Percentiles rank a stretch among this genome's conserved stretches.
Conservation (phyloP, 2,888 invertebrate genomes). For the Onthophagus sagittarius region DNA sequence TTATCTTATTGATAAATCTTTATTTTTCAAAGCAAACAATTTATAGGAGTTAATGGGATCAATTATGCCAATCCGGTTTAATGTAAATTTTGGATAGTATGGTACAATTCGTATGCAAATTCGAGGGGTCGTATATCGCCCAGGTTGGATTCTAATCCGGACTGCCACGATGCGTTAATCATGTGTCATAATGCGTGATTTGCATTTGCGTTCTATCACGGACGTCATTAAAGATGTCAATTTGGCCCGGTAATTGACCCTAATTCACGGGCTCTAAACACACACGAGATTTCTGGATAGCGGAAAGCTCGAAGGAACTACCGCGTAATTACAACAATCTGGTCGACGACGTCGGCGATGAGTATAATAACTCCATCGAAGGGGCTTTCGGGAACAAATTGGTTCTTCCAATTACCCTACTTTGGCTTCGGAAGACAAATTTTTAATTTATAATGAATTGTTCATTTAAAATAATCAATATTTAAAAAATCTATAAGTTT, state of each 20-base stretch:
- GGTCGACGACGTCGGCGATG: neutral
- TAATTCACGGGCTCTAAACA: neutral
- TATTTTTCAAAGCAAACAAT: neutral
- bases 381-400: neutral
- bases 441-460: no score
- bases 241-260: slow-evolving; percentile 5
- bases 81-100: slow-evolving; percentile 9
- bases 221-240: slow-evolving; percentile 13
- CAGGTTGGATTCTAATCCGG: neutral
- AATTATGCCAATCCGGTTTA: neutral
- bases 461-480: no score
- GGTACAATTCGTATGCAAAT: slow-evolving; percentile 10
- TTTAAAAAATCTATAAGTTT: no score
- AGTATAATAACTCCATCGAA: neutral
- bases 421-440: no score
- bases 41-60: neutral
- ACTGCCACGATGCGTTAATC: slow-evolving; percentile 7
- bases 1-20: no score
- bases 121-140: slow-evolving; percentile 4
- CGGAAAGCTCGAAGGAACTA: neutral
- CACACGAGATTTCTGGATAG: slow-evolving; percentile 6
- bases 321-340: neutral
- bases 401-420: no score
- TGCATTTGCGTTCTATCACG: slow-evolving; percentile 10
- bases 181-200: slow-evolving; percentile 11